A percentile compares a stretch with the other conserved stretches of the same genome.
phyloP scores from a whole-genome alignment of 2,113 vertebrate genomes.

The Puntigrus tetrazona region DNA sequence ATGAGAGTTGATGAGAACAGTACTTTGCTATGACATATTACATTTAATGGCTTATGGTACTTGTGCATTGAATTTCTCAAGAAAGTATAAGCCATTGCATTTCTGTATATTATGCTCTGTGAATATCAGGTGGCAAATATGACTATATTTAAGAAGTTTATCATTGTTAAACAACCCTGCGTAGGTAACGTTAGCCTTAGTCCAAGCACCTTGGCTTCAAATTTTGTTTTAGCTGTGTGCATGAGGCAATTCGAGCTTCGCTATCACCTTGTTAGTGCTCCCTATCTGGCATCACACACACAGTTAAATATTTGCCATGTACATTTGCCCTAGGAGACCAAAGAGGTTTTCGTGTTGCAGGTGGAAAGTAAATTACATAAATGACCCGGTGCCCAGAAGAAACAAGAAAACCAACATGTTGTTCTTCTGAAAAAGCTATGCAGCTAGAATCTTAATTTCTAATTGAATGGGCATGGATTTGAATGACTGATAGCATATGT shows the following conservation, averaged over 20 bases:
- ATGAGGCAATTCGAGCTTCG: background rate
- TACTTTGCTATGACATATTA: background rate
- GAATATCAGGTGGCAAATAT: background rate
- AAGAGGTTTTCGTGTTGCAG: background rate
- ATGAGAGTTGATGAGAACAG: background rate
- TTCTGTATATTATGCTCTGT: background rate
- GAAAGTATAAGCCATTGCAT: background rate
- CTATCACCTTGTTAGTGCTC: background rate
- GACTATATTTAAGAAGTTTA: background rate
- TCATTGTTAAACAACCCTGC: background rate
- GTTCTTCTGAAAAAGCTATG: background rate
- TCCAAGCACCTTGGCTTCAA: background rate
- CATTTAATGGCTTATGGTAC: background rate
- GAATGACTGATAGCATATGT: background rate
- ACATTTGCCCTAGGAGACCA: background rate
- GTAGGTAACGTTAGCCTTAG: background rate
- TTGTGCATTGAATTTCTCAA: background rate
- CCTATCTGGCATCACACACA: background rate
- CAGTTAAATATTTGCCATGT: background rate
- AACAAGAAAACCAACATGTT: conserved; percentile 1
- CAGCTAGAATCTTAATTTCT: conserved; percentile 5
- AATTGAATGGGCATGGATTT: background rate
- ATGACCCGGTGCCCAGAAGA: background rate
- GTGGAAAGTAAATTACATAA: background rate
- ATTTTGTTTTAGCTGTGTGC: background rate